A percentile compares a stretch with the other conserved stretches of the same genome.
Conservation (phyloP, 1,140 invertebrate species). For the Cataglyphis hispanica region DNA sequence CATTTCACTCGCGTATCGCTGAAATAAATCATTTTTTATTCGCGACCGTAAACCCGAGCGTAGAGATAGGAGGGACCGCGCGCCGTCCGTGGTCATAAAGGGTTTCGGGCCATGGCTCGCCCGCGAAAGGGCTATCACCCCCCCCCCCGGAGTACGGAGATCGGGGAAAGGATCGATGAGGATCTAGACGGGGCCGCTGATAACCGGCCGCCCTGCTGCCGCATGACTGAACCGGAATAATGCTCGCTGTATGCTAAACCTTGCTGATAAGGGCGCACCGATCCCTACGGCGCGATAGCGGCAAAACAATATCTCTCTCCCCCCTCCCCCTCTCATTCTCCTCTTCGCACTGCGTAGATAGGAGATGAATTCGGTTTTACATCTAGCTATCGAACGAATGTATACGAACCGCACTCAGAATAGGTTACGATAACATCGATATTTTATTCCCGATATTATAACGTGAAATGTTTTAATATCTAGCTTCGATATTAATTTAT, state of each 20-base stretch:
- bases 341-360: conserved; percentile 39
- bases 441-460: neutral
- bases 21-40: conserved; percentile 53
- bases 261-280: conserved; percentile 65
- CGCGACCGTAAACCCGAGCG: conserved; percentile 26
- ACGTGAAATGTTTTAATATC: conserved; percentile 5
- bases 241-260: conserved; percentile 64
- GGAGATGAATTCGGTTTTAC: conserved; percentile 66
- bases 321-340: too few relatives aligned
- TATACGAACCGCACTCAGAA: neutral
- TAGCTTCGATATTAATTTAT: neutral
- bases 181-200: conserved; percentile 61
- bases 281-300: conserved; percentile 58
- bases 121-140: conserved; percentile 15
- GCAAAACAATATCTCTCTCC: conserved; percentile 67
- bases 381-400: conserved; percentile 26
- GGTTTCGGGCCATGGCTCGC: conserved; percentile 43
- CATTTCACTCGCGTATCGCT: conserved; percentile 25
- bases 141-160: conserved; percentile 1
- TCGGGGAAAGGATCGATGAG: conserved; percentile 43
- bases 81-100: conserved; percentile 24
- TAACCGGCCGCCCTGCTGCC: conserved; percentile 68
- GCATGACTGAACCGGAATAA: conserved; percentile 70
- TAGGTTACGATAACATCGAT: neutral
- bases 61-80: neutral